These are phyloP conservation scores for Perodicticus potto DNA, from an alignment of 2,797 vertebrate genomes.

Conservation along the genomic window DNA sequence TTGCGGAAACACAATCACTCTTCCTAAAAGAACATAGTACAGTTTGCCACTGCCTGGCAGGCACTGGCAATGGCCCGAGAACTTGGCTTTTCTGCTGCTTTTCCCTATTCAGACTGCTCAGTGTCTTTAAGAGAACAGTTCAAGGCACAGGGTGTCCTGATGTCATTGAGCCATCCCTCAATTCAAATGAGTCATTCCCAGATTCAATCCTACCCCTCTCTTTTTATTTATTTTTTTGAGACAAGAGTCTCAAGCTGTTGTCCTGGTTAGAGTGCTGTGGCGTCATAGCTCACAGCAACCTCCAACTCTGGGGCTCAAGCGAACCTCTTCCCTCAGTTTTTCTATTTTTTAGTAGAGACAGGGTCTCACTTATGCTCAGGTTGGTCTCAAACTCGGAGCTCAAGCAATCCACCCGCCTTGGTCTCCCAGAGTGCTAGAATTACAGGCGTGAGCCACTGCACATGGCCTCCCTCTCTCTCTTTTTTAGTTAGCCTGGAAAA, in stretches of 20 bases:
- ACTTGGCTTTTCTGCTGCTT: neutral
- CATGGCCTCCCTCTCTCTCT: neutral
- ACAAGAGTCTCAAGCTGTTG: too few relatives aligned
- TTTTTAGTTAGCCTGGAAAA: neutral
- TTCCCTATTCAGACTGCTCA: neutral
- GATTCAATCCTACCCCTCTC: too few relatives aligned
- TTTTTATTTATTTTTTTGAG: neutral
- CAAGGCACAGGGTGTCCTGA: neutral
- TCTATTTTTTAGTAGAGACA: too few relatives aligned
- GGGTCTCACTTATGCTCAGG: too few relatives aligned
- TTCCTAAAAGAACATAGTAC: neutral
- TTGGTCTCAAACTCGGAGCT: too few relatives aligned
- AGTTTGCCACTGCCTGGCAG: neutral
- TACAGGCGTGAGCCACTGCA: too few relatives aligned
- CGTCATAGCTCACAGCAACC: too few relatives aligned
- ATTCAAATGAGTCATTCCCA: neutral
- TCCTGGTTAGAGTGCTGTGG: too few relatives aligned
- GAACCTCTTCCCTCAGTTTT: too few relatives aligned
- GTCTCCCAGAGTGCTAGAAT: too few relatives aligned
- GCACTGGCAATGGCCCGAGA: rapidly evolving
- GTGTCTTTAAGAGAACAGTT: neutral
- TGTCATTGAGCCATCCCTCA: neutral
- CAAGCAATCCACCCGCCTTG: too few relatives aligned
- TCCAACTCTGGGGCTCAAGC: too few relatives aligned
- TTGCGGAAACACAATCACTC: neutral